Evolutionary conservation across 2,797 vertebrate species (phyloP).

Genomic region (Psittacula derbiana): DNA sequence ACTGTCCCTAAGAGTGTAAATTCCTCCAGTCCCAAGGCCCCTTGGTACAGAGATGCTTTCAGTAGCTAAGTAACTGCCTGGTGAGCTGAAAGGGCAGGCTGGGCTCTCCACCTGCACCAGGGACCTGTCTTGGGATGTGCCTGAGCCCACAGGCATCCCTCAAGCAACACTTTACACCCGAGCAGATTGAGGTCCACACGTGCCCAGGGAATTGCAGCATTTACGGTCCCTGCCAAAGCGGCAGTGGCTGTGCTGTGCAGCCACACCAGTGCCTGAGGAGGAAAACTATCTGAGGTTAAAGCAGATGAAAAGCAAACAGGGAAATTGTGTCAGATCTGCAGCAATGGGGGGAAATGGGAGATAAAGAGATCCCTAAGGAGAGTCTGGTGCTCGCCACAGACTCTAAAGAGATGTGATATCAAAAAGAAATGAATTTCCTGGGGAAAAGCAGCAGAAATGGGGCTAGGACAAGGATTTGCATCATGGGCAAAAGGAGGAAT

Average conservation of each 20-base stretch:
- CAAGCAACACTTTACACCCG: neutral
- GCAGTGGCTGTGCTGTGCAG: neutral
- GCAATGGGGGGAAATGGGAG: neutral
- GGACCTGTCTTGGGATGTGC: neutral
- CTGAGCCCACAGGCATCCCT: neutral
- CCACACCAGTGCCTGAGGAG: neutral
- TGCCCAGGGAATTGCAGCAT: neutral
- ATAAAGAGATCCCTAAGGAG: slow-evolving; percentile 8
- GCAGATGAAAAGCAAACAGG: slow-evolving; percentile 1
- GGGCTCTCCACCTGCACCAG: neutral
- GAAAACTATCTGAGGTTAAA: neutral
- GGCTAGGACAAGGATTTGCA: neutral
- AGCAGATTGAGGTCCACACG: neutral
- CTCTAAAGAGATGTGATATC: neutral
- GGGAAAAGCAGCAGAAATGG: neutral
- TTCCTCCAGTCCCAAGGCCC: neutral
- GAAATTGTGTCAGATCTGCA: slow-evolving; percentile 7
- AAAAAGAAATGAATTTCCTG: neutral
- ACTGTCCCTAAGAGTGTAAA: neutral
- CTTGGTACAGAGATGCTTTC: neutral
- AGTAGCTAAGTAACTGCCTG: neutral
- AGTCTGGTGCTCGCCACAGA: neutral
- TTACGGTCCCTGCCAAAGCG: neutral
- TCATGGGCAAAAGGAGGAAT: neutral
- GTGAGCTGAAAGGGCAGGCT: neutral